Evolutionary conservation across 2,113 vertebrate species (phyloP).

Genomic region (Dromas ardeola): DNA sequence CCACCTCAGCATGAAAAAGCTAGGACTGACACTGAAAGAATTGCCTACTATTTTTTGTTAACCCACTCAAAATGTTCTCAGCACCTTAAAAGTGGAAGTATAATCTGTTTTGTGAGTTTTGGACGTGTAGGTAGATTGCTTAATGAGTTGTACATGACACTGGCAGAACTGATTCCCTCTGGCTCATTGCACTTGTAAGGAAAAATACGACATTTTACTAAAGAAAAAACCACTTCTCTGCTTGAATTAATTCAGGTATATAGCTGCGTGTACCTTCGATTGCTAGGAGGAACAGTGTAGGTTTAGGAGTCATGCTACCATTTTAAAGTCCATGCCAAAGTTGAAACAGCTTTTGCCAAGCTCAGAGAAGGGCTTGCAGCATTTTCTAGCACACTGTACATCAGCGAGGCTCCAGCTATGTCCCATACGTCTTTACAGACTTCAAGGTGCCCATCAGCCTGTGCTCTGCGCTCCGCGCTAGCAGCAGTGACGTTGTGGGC

Average conservation of each 20-base stretch:
- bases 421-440: neutral
- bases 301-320: neutral
- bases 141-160: neutral
- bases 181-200: neutral
- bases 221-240: neutral
- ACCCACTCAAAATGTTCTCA: neutral
- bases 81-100: neutral
- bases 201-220: neutral
- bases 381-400: neutral
- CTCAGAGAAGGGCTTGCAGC: neutral
- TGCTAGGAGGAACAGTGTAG: neutral
- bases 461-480: neutral
- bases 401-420: neutral
- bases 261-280: fast-evolving
- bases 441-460: neutral
- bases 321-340: neutral
- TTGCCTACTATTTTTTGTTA: neutral
- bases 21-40: neutral
- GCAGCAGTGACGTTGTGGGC: neutral
- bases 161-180: neutral
- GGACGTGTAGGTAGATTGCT: neutral
- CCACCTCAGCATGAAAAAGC: neutral
- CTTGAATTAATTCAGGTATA: neutral
- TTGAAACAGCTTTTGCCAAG: neutral
- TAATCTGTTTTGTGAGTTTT: neutral